Evolutionary conservation across 2,888 invertebrate genomes (phyloP).

Genomic region (Ernsta delagoae): DNA sequence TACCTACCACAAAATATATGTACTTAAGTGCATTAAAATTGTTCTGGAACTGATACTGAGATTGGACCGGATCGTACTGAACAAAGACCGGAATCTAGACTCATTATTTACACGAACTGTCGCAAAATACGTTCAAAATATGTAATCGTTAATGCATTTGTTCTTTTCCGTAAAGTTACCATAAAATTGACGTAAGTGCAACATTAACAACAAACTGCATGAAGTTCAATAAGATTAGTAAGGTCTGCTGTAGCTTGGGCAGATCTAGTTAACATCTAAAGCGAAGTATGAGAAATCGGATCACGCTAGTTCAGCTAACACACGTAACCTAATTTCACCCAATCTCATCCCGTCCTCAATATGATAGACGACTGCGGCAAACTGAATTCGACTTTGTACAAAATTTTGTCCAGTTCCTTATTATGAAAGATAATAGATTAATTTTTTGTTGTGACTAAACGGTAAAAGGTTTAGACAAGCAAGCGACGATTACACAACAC

Average conservation of each 20-base stretch:
- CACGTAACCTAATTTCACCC: constrained; percentile 21
- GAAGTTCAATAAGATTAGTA: background rate
- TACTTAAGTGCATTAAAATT: too few relatives aligned
- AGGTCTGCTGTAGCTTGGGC: constrained; percentile 5
- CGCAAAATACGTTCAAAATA: too few relatives aligned
- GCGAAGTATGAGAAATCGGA: constrained; percentile 15
- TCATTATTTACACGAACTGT: too few relatives aligned
- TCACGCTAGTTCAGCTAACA: constrained; percentile 22
- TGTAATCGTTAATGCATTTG: too few relatives aligned
- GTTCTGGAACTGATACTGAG: too few relatives aligned
- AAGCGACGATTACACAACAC: background rate
- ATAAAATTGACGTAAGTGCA: background rate
- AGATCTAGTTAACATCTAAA: constrained; percentile 7
- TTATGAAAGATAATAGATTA: too few relatives aligned
- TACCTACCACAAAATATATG: too few relatives aligned
- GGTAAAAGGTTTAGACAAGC: background rate
- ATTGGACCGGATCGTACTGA: too few relatives aligned
- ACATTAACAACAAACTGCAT: background rate
- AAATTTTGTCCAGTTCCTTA: background rate
- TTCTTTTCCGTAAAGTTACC: background rate
- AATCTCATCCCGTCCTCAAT: constrained; percentile 21
- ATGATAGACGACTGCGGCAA: constrained; percentile 11
- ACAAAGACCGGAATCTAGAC: too few relatives aligned
- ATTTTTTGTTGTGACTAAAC: background rate
- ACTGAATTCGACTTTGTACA: background rate